A percentile compares a stretch with the other conserved stretches of the same genome.
Evolutionary conservation across 2,888 invertebrate genomes (phyloP).

Genomic region (Cryptocephalus moraei): DNA sequence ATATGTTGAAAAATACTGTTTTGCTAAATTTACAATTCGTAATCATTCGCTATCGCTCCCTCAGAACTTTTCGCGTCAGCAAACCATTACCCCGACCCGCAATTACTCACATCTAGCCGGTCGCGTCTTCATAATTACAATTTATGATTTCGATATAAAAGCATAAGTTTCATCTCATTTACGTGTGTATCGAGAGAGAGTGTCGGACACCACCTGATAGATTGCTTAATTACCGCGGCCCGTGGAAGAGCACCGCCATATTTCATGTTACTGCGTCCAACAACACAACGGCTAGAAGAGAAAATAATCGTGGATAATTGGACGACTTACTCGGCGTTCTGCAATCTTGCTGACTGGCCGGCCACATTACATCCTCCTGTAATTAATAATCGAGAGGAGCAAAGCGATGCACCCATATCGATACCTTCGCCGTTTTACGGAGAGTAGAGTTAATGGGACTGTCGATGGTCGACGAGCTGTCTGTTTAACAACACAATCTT

Average conservation of each 20-base stretch:
- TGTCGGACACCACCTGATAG: slow-evolving; percentile 32
- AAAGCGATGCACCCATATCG: slow-evolving; percentile 19
- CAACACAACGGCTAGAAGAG: slow-evolving; percentile 25
- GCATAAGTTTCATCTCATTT: slow-evolving; percentile 17
- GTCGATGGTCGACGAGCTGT: too few species aligned
- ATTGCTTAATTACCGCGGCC: slow-evolving; percentile 35
- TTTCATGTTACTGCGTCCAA: slow-evolving; percentile 25
- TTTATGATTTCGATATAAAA: slow-evolving; percentile 14
- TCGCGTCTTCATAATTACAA: slow-evolving; percentile 8
- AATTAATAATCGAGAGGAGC: slow-evolving; percentile 15
- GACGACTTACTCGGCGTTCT: slow-evolving; percentile 26
- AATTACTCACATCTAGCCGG: too few species aligned
- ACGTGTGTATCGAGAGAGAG: slow-evolving; percentile 1
- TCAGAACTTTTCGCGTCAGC: too few species aligned
- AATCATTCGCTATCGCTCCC: too few species aligned
- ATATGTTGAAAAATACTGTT: too few species aligned
- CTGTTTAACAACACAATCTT: too few species aligned
- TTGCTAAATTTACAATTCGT: too few species aligned
- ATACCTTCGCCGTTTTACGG: slow-evolving; percentile 24
- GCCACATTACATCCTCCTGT: slow-evolving; percentile 13
- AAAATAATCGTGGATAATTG: slow-evolving; percentile 36
- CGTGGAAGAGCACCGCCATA: slow-evolving; percentile 30
- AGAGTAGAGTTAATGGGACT: neutral
- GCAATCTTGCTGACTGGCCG: slow-evolving; percentile 16
- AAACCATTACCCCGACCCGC: too few species aligned